A percentile compares a stretch with the other conserved stretches of the same genome.
phyloP scores from a whole-genome alignment of 2,888 invertebrate genomes.

The Ceratothoa steindachneri region DNA sequence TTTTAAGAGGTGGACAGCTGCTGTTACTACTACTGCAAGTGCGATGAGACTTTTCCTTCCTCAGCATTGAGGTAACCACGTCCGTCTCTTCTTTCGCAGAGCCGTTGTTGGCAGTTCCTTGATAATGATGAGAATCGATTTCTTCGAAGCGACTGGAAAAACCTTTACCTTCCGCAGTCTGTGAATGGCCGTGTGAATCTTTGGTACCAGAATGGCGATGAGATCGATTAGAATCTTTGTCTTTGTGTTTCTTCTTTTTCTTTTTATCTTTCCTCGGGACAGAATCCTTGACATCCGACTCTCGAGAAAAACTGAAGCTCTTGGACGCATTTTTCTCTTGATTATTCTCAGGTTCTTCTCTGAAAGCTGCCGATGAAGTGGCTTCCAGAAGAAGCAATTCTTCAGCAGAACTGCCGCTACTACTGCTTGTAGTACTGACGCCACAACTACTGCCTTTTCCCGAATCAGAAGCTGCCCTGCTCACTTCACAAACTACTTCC shows the following conservation, averaged over 20 bases:
- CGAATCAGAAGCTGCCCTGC: slow-evolving; percentile 25
- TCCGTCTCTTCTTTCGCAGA: background rate
- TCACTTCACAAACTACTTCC: slow-evolving; percentile 17
- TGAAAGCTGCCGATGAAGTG: background rate
- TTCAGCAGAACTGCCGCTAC: slow-evolving; percentile 25
- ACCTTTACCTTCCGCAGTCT: background rate
- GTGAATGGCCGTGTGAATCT: background rate
- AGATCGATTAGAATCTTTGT: slow-evolving; percentile 30
- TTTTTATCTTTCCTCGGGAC: slow-evolving; percentile 22
- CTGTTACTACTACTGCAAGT: background rate
- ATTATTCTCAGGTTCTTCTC: slow-evolving; percentile 17
- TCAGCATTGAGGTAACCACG: background rate
- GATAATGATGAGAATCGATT: background rate
- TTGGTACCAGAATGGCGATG: slow-evolving; percentile 28
- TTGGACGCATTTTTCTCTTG: background rate
- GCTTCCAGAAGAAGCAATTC: slow-evolving; percentile 16
- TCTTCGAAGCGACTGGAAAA: background rate
- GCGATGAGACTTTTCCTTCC: slow-evolving; percentile 1
- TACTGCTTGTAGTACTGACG: slow-evolving; percentile 21
- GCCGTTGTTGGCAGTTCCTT: background rate
- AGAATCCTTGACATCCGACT: background rate
- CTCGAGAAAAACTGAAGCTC: background rate
- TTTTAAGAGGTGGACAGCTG: background rate
- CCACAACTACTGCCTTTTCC: slow-evolving; percentile 30
- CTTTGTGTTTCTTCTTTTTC: slow-evolving; percentile 34